A percentile compares a stretch with the other conserved stretches of the same genome.
Evolutionary conservation across 2,888 invertebrate genomes (phyloP).

Genomic region (Xylota sylvarum): DNA sequence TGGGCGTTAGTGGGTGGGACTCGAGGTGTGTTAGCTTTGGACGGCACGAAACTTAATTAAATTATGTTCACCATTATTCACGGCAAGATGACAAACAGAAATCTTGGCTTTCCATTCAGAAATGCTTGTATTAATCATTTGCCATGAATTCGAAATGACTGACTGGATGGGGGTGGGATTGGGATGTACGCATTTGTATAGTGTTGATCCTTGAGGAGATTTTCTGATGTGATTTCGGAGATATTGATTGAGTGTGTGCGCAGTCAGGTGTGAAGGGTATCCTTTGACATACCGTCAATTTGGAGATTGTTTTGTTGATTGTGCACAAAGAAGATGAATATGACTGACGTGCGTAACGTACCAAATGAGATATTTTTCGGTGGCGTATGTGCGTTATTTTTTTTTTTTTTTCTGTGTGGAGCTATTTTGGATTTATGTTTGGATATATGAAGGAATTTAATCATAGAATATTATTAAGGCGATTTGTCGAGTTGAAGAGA

Average conservation of each 20-base stretch:
- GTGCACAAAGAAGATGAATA: slow-evolving; percentile 46
- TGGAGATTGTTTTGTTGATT: slow-evolving; percentile 40
- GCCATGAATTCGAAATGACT: slow-evolving; percentile 50
- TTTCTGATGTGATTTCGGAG: slow-evolving; percentile 42
- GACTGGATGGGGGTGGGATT: not conserved
- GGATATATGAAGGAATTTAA: not conserved
- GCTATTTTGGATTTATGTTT: not conserved
- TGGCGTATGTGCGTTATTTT: slow-evolving; percentile 9
- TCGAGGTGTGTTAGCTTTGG: slow-evolving; percentile 25
- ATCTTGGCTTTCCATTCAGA: slow-evolving; percentile 46
- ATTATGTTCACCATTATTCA: slow-evolving; percentile 72
- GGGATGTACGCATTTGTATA: not conserved
- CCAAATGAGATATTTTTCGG: slow-evolving; percentile 24
- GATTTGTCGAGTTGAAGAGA: not conserved
- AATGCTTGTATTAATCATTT: slow-evolving; percentile 52
- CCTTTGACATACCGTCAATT: slow-evolving; percentile 39
- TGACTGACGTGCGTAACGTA: slow-evolving; percentile 38
- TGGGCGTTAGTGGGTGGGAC: not conserved
- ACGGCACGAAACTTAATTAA: slow-evolving; percentile 59
- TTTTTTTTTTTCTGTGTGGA: not conserved
- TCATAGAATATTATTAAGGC: not conserved
- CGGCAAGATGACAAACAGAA: slow-evolving; percentile 56
- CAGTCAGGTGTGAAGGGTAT: slow-evolving; percentile 46
- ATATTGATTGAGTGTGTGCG: slow-evolving; percentile 52
- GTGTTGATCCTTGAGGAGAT: slow-evolving; percentile 10